Evolutionary conservation across 2,888 invertebrate species (phyloP).

Genomic region (Eupithecia exiguata): DNA sequence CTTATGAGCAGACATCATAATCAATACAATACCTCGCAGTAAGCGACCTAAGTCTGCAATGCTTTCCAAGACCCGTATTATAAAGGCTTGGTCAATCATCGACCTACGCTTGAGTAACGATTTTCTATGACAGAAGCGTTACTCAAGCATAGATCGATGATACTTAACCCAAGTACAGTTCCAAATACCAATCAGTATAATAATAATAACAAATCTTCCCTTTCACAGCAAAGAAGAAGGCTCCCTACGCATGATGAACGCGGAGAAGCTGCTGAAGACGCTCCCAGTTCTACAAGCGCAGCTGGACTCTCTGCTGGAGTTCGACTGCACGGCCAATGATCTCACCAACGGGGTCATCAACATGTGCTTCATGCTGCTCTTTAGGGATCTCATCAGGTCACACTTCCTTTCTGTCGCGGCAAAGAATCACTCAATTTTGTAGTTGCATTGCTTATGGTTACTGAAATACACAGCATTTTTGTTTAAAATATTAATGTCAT

Average conservation of each 20-base stretch:
- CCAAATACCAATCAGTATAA: not conserved
- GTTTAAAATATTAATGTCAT: too few relatives aligned
- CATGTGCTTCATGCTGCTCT: constrained; percentile 99
- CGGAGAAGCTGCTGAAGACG: constrained; percentile 98
- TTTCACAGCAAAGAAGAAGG: constrained; percentile 96
- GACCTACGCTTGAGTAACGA: too few relatives aligned
- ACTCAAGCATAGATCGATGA: too few relatives aligned
- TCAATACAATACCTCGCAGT: not conserved
- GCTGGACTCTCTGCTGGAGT: constrained; percentile 97
- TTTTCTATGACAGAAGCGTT: too few relatives aligned
- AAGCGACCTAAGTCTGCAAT: not conserved
- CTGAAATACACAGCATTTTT: too few relatives aligned
- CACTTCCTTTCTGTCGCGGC: not conserved
- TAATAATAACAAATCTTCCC: not conserved
- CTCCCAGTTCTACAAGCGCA: constrained; percentile 97
- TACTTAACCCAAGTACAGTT: not conserved
- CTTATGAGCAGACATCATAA: not conserved
- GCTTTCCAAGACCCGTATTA: too few relatives aligned
- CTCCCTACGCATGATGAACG: constrained; percentile 97
- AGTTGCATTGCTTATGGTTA: too few relatives aligned
- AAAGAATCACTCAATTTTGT: too few relatives aligned
- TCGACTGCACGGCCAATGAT: constrained; percentile 98
- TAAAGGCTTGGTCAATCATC: too few relatives aligned
- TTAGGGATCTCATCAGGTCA: constrained; percentile 97
- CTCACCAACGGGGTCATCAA: constrained; percentile 99